phyloP scores from a whole-genome alignment of 2,113 vertebrate species.

The Ameiurus melas region DNA sequence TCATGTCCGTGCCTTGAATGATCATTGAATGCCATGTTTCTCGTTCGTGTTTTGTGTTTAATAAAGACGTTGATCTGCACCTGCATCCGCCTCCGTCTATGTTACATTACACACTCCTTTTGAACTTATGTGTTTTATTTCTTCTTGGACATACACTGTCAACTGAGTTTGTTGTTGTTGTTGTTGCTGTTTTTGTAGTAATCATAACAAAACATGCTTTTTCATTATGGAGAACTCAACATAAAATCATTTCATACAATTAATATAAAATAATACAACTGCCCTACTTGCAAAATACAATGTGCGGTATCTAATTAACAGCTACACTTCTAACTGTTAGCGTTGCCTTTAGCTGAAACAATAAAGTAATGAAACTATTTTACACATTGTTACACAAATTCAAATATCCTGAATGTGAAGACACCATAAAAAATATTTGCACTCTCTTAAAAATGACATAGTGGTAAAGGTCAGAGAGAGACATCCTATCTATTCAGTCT shows the following conservation, averaged over 20 bases:
- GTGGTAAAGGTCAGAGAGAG: slow-evolving; percentile 19
- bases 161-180: too few species aligned
- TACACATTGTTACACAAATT: neutral
- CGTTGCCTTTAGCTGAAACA: neutral
- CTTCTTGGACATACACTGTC: too few species aligned
- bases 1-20: too few species aligned
- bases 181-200: neutral
- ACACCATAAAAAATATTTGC: neutral
- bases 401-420: neutral
- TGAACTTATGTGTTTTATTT: too few species aligned
- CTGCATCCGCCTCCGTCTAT: too few species aligned
- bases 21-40: too few species aligned
- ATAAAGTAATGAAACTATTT: slow-evolving; percentile 6
- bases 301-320: neutral
- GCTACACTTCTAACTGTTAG: neutral
- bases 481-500: too few species aligned
- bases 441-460: slow-evolving; percentile 16
- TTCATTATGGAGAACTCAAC: neutral
- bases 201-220: neutral
- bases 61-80: too few species aligned
- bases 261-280: neutral
- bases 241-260: neutral
- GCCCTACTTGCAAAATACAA: neutral
- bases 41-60: too few species aligned
- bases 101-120: too few species aligned